These are phyloP conservation scores for Eilema griseolum DNA, from an alignment of 2,888 invertebrate species.

Conservation along the genomic window DNA sequence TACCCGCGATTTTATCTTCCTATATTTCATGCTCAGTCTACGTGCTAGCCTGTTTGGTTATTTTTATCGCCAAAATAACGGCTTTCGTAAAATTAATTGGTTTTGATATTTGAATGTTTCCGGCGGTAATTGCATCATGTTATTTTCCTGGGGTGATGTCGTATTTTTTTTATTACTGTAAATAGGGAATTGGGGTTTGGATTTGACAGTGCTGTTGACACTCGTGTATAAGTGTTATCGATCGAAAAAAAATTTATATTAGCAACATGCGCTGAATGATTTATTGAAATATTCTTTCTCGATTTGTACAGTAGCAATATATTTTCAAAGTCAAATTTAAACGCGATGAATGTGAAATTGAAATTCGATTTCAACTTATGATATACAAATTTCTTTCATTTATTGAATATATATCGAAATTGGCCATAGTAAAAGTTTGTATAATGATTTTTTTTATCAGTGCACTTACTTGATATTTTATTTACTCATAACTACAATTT, in stretches of 20 bases:
- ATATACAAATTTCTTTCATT: no score
- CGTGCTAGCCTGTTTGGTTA: conserved; percentile 49
- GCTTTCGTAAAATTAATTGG: conserved; percentile 42
- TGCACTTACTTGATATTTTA: no score
- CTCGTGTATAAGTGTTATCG: background rate
- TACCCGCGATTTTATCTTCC: conserved; percentile 71
- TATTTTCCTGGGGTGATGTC: conserved; percentile 15
- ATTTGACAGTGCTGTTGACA: background rate
- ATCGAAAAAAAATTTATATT: conserved; percentile 8
- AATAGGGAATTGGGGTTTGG: conserved; percentile 7
- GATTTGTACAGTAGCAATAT: background rate
- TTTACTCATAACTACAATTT: no score
- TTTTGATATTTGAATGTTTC: conserved; percentile 41
- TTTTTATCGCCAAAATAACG: conserved; percentile 44
- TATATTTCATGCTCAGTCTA: conserved; percentile 75
- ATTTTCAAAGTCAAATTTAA: background rate
- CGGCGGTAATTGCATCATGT: conserved; percentile 33
- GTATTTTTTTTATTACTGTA: conserved; percentile 17
- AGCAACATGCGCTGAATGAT: background rate
- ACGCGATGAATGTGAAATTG: background rate
- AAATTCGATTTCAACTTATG: background rate
- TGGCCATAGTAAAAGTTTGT: no score
- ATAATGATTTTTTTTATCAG: no score
- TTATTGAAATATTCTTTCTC: background rate
- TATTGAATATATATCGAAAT: no score